These are phyloP conservation scores for Dolichopus griseipennis DNA, from an alignment of 2,888 invertebrate genomes.

Conservation along the genomic window DNA sequence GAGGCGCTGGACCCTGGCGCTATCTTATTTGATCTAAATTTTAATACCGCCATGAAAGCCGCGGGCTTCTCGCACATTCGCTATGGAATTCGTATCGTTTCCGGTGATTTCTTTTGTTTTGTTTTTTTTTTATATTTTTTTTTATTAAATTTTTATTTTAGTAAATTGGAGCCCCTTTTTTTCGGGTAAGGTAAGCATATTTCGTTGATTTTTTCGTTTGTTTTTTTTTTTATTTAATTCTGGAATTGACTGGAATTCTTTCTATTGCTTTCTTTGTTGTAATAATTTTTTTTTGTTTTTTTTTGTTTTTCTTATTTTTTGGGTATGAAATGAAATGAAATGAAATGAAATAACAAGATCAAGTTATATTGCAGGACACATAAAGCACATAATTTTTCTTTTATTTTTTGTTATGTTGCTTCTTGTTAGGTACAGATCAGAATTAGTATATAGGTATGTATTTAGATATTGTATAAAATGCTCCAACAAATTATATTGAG, in stretches of 20 bases:
- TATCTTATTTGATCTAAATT: conserved; percentile 24
- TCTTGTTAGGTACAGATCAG: background rate
- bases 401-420: background rate
- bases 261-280: background rate
- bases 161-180: conserved; percentile 2
- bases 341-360: too few relatives aligned
- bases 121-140: background rate
- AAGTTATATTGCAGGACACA: too few relatives aligned
- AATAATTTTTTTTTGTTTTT: background rate
- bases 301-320: too few relatives aligned
- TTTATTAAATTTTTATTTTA: background rate
- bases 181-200: background rate
- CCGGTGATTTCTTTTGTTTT: conserved; percentile 17
- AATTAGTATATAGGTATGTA: background rate
- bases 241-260: background rate
- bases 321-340: too few relatives aligned
- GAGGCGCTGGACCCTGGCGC: conserved; percentile 20
- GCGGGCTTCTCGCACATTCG: conserved; percentile 8
- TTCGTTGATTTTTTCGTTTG: too few relatives aligned
- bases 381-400: too few relatives aligned
- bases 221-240: too few relatives aligned
- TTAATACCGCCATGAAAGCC: conserved; percentile 10
- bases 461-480: background rate
- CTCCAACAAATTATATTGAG: background rate
- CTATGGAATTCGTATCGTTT: conserved; percentile 22